Percentiles rank a stretch among this genome's conserved stretches.
Evolutionary conservation across 2,888 invertebrate genomes (phyloP).

Genomic region (Stenichneumon culpator): DNA sequence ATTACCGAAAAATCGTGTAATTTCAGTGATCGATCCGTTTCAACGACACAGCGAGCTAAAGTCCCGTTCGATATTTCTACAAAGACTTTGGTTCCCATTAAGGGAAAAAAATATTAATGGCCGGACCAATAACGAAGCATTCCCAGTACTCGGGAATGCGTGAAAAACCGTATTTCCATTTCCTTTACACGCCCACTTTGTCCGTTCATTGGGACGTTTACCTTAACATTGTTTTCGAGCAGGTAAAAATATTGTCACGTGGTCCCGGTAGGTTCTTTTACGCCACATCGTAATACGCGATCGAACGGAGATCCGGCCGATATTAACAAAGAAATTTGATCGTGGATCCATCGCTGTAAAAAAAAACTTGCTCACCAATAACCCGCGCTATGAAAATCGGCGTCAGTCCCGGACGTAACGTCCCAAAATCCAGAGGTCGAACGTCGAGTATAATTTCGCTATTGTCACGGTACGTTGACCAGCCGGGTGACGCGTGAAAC

Average conservation of each 20-base stretch:
- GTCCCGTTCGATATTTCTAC: not conserved
- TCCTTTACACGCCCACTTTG: no score
- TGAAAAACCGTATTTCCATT: no score
- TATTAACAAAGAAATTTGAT: not conserved
- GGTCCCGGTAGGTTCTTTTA: not conserved
- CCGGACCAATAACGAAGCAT: no score
- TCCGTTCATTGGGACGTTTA: no score
- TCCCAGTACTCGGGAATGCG: no score
- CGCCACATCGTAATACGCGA: not conserved
- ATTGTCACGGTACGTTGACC: not conserved
- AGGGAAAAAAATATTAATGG: no score
- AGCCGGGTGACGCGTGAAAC: constrained; percentile 7
- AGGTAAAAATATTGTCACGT: not conserved
- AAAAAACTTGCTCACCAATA: no score
- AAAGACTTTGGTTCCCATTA: not conserved
- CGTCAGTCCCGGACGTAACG: not conserved
- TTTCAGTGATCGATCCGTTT: not conserved
- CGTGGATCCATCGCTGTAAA: no score
- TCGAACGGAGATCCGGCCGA: no score
- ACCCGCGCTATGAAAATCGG: not conserved
- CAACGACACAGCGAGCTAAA: not conserved
- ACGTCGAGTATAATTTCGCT: not conserved
- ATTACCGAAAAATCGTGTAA: not conserved
- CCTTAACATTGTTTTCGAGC: no score
- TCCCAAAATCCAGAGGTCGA: not conserved